These are phyloP conservation scores for Ips nitidus DNA, from an alignment of 1,140 invertebrate genomes.

Conservation along the genomic window DNA sequence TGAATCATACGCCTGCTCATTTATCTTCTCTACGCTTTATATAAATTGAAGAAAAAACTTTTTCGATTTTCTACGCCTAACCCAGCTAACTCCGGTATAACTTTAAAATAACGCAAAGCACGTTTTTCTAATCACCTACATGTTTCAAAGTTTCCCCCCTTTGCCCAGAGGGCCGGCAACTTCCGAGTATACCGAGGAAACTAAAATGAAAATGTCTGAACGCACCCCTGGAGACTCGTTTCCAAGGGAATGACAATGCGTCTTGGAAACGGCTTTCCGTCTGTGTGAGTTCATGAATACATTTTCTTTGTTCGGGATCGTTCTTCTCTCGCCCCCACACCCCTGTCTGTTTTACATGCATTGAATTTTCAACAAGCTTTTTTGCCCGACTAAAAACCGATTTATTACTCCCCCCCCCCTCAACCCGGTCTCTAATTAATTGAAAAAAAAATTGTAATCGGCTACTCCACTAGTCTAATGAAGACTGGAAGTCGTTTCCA, in stretches of 20 bases:
- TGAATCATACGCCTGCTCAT: too few relatives aligned
- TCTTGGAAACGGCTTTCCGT: slow-evolving; percentile 50
- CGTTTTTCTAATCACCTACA: slow-evolving; percentile 13
- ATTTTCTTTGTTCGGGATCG: slow-evolving; percentile 46
- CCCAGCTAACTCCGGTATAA: too few relatives aligned
- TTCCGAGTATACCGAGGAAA: slow-evolving; percentile 42
- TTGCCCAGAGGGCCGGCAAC: slow-evolving; percentile 26
- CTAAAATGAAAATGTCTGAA: slow-evolving; percentile 51
- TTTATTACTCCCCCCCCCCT: too few relatives aligned
- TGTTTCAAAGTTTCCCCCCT: slow-evolving; percentile 16
- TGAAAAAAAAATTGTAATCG: too few relatives aligned
- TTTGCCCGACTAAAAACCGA: too few relatives aligned
- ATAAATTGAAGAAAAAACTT: too few relatives aligned
- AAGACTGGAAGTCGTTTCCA: too few relatives aligned
- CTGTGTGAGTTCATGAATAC: slow-evolving; percentile 50
- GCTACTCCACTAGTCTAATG: too few relatives aligned
- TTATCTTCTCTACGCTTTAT: too few relatives aligned
- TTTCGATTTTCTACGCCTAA: too few relatives aligned
- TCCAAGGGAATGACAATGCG: slow-evolving; percentile 47
- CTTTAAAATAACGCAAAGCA: neutral
- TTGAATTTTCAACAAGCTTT: slow-evolving; percentile 46
- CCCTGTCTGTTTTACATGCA: slow-evolving; percentile 48
- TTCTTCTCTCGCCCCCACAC: slow-evolving; percentile 32
- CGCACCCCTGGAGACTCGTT: slow-evolving; percentile 45
- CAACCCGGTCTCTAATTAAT: too few relatives aligned